A percentile compares a stretch with the other conserved stretches of the same genome.
Conservation (phyloP, 1,140 invertebrate genomes). For the Anoplolepis gracilipes region DNA sequence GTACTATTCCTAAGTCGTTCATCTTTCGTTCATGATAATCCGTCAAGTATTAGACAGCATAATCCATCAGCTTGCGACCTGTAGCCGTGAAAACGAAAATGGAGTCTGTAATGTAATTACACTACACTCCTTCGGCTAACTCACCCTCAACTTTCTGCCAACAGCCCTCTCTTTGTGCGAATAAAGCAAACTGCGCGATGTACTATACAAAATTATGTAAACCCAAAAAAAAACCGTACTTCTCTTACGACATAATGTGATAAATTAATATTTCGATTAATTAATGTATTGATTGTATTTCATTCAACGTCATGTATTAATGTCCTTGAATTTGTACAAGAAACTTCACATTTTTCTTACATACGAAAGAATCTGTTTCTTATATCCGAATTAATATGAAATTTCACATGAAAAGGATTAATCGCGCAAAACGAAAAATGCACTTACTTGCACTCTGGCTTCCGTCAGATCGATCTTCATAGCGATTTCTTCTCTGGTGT, state of each 20-base stretch:
- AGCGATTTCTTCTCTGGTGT: constrained; percentile 99
- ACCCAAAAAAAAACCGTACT: not conserved
- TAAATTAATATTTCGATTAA: not conserved
- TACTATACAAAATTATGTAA: constrained; percentile 31
- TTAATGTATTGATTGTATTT: not conserved
- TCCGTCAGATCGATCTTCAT: constrained; percentile 99
- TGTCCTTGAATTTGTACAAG: not conserved
- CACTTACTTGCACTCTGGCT: constrained; percentile 97
- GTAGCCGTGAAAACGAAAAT: constrained; percentile 75
- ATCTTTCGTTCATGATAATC: constrained; percentile 80
- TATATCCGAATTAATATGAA: not conserved
- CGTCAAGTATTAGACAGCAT: constrained; percentile 82
- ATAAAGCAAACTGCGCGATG: not conserved
- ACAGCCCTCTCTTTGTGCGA: constrained; percentile 40
- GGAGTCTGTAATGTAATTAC: constrained; percentile 76
- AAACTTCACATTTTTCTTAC: not conserved
- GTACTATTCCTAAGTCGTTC: constrained; percentile 62
- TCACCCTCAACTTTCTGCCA: constrained; percentile 58
- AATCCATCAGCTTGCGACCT: constrained; percentile 82
- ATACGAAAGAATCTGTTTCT: too few relatives aligned
- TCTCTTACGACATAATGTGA: not conserved
- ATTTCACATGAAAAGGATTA: not conserved
- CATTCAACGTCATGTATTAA: not conserved
- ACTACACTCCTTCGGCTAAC: constrained; percentile 49
- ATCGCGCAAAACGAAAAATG: not conserved